Evolutionary conservation across 2,113 vertebrate species (phyloP), one percentile per base, ranked within the genome.

Genomic region (Clarias magur): DNA sequence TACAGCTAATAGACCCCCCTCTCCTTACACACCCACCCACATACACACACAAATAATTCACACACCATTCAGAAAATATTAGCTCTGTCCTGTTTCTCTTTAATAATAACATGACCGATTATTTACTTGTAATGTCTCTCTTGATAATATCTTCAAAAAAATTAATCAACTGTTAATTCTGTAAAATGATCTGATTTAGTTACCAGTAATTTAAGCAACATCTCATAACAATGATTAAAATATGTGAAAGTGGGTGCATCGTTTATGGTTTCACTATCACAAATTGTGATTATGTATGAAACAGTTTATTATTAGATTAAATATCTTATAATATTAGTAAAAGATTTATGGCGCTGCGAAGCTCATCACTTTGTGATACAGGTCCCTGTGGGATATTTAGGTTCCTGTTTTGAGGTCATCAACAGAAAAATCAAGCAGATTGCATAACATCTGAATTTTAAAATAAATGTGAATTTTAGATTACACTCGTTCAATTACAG

Each of bases 1-100:
- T 87, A 90, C 54, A 38, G 87, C 82, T 88, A 88, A 79, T 53
- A 87, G 78, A 85, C 60, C 85, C 85, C 82, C 85, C 82, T 56
- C 25, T 63, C 53, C 78, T 12, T 54, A 80, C 54, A 34, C 79
- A 62, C 56, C 63, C 59, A 23, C 54, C 59, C 68, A 60, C 75
- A 78, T 34, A 2, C 75, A 78, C 73, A 76, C 42, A 53, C 72
- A 53, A 21, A 48, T 8, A 48, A 8, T 48, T 48, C 27, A 80
- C 76, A 68, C 19, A 68, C 30, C 59, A 67, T 42, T 23, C 59
- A 87, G 8, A 54, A n/a, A 62, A 87, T 38, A 63, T 83, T 54
- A 83, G 53, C 48, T 83, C n/a, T 67, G 57, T 67, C 62, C 68
- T 25, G 34, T 17, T 42, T 82, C 30, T 82, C 27, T 70, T 80